Evolutionary conservation across 2,797 vertebrate species (phyloP), one percentile per base, ranked within the genome.

Genomic region (Poeciliopsis gracilis): DNA sequence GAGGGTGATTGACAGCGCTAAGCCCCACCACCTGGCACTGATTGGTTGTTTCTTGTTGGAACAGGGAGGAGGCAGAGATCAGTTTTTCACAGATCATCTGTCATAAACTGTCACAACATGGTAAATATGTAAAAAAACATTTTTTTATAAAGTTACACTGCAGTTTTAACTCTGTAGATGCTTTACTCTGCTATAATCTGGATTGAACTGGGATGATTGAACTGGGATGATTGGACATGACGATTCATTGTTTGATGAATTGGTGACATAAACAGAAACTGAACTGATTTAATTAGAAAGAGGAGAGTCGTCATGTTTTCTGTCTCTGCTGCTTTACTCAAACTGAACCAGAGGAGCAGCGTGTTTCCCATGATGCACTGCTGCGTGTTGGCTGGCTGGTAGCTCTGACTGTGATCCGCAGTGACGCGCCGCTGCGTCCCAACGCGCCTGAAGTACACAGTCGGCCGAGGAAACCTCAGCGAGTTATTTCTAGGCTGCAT

Each of bases 401-500:
- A 80, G 77, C 61, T 20, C 67, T 88, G 88, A 90, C 88, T 89
- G 79, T 92, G 83, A 93, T 90, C 78, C 84, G 76, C 82, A 77
- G 73, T 84, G 90, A 90, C 90, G 89, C 82, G 76, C 83, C 73
- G 87, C 88, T 85, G 81, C 53, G 86, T 90, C 80, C 76, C 86
- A 82, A 86, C 86, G 85, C 82, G 76, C 49, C 73, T 86, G 85
- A 87, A 82, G 86, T 83, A 85, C 87, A 86, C 82, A 75, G 76
- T 33, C 16, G 38, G 67, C 66, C 2, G 46, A 16, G 0, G 25
- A 41, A 36, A 20, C 69, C 70, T 76, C 59, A 72, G 23, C 5
- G 73, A 75, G 51, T 85, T 51, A 80, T 85, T 86, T 79, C 82
- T 6, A 83, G 61, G 75, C 66, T 76, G 73, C 20, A 5, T 74